Conservation (phyloP, 1,140 invertebrate species). For the Vollenhovia emeryi region DNA sequence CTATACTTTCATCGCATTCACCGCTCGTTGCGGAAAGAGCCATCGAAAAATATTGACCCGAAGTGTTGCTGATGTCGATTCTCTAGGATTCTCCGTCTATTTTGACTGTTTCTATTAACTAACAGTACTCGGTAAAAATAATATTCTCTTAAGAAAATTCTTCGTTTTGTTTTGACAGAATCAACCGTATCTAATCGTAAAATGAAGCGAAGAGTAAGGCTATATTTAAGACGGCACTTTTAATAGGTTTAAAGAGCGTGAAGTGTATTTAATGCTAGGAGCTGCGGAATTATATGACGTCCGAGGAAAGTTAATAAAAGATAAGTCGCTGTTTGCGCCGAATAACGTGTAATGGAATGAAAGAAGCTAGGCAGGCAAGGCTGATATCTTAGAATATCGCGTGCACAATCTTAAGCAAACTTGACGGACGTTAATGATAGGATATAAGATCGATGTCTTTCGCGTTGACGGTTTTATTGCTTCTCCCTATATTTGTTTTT, state of each 20-base stretch:
- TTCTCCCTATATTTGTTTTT: background rate
- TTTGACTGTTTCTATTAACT: background rate
- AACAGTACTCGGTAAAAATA: background rate
- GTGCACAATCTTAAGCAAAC: conserved; percentile 1
- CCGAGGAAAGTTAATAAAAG: background rate
- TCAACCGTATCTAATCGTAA: background rate
- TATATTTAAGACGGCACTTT: background rate
- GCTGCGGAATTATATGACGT: background rate
- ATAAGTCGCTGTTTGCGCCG: background rate
- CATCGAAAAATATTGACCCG: background rate
- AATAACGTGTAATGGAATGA: background rate
- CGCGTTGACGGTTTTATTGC: background rate
- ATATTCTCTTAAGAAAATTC: background rate
- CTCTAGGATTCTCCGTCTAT: background rate
- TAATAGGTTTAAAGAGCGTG: background rate
- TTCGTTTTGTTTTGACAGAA: background rate
- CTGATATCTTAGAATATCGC: background rate
- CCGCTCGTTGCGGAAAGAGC: background rate
- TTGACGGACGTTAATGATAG: conserved; percentile 28
- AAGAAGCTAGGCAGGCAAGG: background rate
- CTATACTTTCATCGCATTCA: background rate
- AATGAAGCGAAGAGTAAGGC: background rate
- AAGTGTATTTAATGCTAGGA: background rate
- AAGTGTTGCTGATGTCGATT: background rate
- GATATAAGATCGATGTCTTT: conserved; percentile 11